phyloP scores from a whole-genome alignment of 2,113 vertebrate genomes.

The Heterocephalus glaber region DNA sequence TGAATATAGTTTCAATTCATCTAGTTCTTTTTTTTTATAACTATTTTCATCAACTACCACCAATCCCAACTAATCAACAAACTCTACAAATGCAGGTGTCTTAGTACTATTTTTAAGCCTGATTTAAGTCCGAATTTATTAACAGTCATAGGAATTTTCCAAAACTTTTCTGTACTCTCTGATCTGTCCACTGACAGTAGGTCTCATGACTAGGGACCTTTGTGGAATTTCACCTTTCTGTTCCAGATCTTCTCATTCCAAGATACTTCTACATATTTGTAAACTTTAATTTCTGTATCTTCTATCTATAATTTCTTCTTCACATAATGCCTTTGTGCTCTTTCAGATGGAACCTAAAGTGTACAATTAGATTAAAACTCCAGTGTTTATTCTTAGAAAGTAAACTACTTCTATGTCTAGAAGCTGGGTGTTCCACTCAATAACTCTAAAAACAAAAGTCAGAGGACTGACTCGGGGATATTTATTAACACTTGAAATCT shows the following conservation, averaged over 20 bases:
- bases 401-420: not conserved
- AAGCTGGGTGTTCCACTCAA: not conserved
- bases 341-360: not conserved
- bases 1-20: not conserved
- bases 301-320: not conserved
- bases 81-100: not conserved
- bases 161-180: not conserved
- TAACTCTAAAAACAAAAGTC: not conserved
- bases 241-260: not conserved
- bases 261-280: not conserved
- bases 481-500: not conserved
- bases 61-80: not conserved
- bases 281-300: not conserved
- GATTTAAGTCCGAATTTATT: not conserved
- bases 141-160: not conserved
- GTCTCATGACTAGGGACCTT: not conserved
- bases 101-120: not conserved
- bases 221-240: not conserved
- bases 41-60: not conserved
- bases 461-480: not conserved
- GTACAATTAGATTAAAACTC: not conserved
- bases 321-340: not conserved
- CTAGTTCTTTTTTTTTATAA: not conserved
- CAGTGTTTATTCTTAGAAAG: conserved; percentile 22
- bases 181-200: not conserved